Evolutionary conservation across 2,797 vertebrate genomes (phyloP).

Genomic region (Nasua narica): DNA sequence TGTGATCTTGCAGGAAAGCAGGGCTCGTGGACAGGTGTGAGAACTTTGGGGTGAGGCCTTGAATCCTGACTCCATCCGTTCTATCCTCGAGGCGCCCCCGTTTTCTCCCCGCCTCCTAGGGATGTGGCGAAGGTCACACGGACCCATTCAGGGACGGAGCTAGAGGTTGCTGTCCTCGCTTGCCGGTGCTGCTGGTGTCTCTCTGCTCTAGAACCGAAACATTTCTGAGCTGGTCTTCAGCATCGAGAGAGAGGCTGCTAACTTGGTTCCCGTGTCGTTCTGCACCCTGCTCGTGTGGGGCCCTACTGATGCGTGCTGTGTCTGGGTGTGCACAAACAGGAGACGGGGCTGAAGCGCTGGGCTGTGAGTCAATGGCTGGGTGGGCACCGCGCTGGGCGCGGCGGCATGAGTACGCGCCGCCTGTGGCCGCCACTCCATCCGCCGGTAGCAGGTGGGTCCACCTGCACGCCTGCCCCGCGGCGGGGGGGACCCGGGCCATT

Average conservation of each 20-base stretch:
- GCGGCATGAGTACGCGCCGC: neutral
- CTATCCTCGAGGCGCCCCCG: fast-evolving
- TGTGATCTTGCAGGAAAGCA: neutral
- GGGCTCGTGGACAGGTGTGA: no score
- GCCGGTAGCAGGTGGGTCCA: neutral
- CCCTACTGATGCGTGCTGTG: neutral
- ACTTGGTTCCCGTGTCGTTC: neutral
- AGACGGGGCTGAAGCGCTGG: neutral
- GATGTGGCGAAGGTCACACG: no score
- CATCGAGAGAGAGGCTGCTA: neutral
- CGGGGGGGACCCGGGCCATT: neutral
- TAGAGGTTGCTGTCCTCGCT: neutral
- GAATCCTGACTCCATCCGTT: no score
- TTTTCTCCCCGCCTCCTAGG: neutral
- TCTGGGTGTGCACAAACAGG: neutral
- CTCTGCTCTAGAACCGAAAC: neutral
- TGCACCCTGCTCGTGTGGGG: neutral
- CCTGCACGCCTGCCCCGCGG: neutral
- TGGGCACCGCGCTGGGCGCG: neutral
- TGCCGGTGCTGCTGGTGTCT: neutral
- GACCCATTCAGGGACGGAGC: neutral
- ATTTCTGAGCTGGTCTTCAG: neutral
- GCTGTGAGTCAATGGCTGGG: conserved; percentile 28
- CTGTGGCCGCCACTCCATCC: neutral
- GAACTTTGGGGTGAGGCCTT: neutral